Evolutionary conservation across 2,888 invertebrate genomes (phyloP).

Genomic region (Amorpha juglandis): DNA sequence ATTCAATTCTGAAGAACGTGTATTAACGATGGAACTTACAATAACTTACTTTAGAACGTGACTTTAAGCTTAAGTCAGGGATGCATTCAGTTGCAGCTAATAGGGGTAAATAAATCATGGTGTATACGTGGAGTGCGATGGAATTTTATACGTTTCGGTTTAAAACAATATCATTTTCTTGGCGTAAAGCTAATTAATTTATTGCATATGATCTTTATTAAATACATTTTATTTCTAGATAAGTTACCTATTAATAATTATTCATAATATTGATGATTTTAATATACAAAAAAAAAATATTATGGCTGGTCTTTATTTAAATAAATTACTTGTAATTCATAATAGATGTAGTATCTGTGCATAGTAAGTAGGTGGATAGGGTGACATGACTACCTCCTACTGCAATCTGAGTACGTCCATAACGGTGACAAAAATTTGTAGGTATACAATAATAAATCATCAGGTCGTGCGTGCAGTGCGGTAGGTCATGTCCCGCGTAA

Average conservation of each 20-base stretch:
- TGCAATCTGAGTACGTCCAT: conserved; percentile 2
- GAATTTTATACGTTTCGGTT: neutral
- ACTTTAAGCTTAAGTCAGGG: conserved; percentile 33
- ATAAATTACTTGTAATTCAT: too few species aligned
- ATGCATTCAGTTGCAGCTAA: conserved; percentile 28
- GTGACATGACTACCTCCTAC: neutral
- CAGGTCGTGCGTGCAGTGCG: conserved; percentile 39
- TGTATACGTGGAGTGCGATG: neutral
- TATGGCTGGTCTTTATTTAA: too few species aligned
- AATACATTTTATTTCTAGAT: neutral
- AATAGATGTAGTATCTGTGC: neutral
- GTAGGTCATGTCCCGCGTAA: conserved; percentile 38
- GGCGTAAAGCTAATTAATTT: neutral
- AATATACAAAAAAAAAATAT: too few species aligned
- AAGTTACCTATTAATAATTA: neutral
- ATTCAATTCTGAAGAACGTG: conserved; percentile 17
- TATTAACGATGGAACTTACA: conserved; percentile 33
- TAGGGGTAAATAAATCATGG: conserved; percentile 35
- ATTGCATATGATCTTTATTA: neutral
- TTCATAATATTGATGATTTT: too few species aligned
- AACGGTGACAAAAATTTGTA: conserved; percentile 40
- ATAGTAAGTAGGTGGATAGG: neutral
- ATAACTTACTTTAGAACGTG: conserved; percentile 41
- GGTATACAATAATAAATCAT: conserved; percentile 42
- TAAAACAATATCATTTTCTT: neutral